Conservation (phyloP, 2,888 invertebrate species). For the Litoditis marina region DNA sequence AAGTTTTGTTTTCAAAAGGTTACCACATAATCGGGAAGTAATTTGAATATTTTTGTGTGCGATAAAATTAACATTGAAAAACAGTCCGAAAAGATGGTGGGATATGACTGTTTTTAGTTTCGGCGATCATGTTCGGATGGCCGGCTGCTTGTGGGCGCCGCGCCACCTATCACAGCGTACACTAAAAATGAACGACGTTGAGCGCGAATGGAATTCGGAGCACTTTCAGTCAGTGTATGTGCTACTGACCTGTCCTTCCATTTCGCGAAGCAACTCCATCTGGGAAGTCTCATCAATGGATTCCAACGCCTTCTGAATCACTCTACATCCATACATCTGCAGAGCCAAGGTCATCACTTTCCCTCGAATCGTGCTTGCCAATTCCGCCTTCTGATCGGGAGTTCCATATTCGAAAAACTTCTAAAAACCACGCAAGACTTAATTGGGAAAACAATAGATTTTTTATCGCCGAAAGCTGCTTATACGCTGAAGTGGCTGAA, state of each 20-base stretch:
- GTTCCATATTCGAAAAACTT: constrained; percentile 99
- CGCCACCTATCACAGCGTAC: too few species aligned
- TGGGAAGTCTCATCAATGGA: constrained; percentile 52
- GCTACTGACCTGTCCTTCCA: constrained; percentile 79
- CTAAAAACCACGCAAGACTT: constrained; percentile 22
- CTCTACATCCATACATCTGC: constrained; percentile 91
- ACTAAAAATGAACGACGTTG: neutral
- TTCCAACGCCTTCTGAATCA: constrained; percentile 97
- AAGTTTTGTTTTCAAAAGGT: too few species aligned
- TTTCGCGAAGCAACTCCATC: constrained; percentile 91
- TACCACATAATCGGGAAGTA: too few species aligned
- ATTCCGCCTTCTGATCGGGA: constrained; percentile 90
- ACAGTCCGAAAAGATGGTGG: constrained; percentile 1
- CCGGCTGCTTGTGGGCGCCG: too few species aligned
- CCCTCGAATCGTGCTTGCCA: constrained; percentile 64
- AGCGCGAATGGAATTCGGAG: too few species aligned
- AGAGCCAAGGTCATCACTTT: constrained; percentile 89
- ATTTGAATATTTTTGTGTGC: neutral
- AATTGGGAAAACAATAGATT: neutral
- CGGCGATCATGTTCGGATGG: too few species aligned
- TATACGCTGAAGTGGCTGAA: too few species aligned
- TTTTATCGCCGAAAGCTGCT: neutral
- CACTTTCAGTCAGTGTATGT: too few species aligned
- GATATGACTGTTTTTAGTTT: constrained; percentile 10
- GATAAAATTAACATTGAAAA: too few species aligned